Evolutionary conservation across 1,140 invertebrate species (phyloP), one percentile per base, ranked within the genome.

Genomic region (Psilanteris sp.): DNA sequence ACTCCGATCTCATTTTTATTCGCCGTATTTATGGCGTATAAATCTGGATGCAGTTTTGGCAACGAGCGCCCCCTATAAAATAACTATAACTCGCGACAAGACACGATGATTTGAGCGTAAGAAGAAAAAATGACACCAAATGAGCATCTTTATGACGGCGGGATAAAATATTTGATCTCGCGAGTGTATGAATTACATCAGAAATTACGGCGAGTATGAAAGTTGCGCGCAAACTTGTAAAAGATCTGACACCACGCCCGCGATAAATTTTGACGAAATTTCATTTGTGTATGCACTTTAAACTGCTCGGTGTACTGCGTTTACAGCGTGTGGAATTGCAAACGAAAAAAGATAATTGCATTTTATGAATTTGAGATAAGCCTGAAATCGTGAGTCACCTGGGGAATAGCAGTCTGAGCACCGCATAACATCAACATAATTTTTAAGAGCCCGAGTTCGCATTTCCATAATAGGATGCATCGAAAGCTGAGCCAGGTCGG

Each of bases 401-500:
- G 54, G 39, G 16, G 44, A 27, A 34, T 16, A 34, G 52, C 31
- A 57, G 61, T 24, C 26, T 29, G 50, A 36, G 55, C 50, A 55
- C 36, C 71, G 83, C 83, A 83, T 85, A 85, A 80, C 82, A 85
- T 84, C 83, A 85, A 84, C 83, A 85, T 85, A 84, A 85, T 85
- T 85, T 83, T 78, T 78, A 79, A 80, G 80, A 83, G 74, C 67
- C 71, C 71, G 81, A 84, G 80, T 79, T 81, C 77, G 44, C 80
- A 85, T 85, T 85, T 82, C 77, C 83, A 84, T 85, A 85, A 85
- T 84, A 81, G 73, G 72, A 85, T 85, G 83, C 82, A 84, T 85
- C 81, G 84, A 85, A 85, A 79, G 77, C 80, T 59, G 44, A 64
- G 54, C 46, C 44, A 46, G 62, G 68, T 50, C 50, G 71, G 27